Conservation (phyloP, 2,888 invertebrate genomes). For the Rhaphigaster nebulosa region DNA sequence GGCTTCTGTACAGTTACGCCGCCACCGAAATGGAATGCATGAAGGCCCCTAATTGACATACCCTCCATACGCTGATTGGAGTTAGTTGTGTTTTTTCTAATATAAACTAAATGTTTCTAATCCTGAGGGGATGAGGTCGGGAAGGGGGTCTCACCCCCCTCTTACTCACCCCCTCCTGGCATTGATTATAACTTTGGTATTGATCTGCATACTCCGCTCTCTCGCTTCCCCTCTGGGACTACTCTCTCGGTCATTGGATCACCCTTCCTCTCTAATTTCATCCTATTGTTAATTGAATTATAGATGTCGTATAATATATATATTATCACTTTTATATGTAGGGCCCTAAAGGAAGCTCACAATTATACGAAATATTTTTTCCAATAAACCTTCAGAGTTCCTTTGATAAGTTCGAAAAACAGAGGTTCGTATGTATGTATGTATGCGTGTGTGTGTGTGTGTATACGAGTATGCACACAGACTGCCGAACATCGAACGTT, state of each 20-base stretch:
- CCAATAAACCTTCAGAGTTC: no score
- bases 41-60: not conserved
- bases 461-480: no score
- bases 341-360: no score
- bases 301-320: not conserved
- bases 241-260: slow-evolving; percentile 42
- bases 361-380: no score
- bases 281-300: not conserved
- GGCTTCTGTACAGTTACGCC: not conserved
- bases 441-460: no score
- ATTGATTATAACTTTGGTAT: slow-evolving; percentile 56
- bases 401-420: no score
- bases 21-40: not conserved
- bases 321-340: not conserved
- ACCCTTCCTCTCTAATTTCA: not conserved
- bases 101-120: slow-evolving; percentile 52
- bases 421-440: no score
- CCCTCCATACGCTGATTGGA: not conserved
- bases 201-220: slow-evolving; percentile 61
- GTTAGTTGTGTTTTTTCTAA: not conserved
- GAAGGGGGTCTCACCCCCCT: slow-evolving; percentile 59
- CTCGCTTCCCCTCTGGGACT: slow-evolving; percentile 58
- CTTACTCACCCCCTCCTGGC: slow-evolving; percentile 63
- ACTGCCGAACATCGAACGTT: no score
- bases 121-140: slow-evolving; percentile 66